Conservation (phyloP, 2,113 vertebrate species). For the Columbina picui region DNA sequence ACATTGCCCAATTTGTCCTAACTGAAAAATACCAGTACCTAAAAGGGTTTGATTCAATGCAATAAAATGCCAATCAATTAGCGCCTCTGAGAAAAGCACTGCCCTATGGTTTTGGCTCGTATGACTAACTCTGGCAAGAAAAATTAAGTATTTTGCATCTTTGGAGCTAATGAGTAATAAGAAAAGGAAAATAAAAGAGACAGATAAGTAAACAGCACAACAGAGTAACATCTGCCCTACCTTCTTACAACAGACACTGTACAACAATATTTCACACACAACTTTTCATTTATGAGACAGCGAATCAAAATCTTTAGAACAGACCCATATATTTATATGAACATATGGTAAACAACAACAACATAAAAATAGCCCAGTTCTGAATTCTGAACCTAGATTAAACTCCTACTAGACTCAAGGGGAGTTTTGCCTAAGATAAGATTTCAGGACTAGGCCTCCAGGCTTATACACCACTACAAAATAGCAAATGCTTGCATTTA, state of each 20-base stretch:
- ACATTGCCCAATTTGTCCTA: background rate
- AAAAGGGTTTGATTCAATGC: background rate
- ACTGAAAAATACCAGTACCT: background rate
- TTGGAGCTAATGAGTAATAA: background rate
- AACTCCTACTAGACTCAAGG: conserved; percentile 23
- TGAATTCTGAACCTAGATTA: conserved; percentile 61
- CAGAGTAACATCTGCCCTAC: background rate
- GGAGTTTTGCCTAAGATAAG: conserved; percentile 59
- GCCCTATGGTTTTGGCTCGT: background rate
- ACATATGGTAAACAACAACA: conserved; percentile 24
- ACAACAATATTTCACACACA: conserved; percentile 6
- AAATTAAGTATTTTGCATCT: background rate
- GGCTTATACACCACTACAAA: conserved; percentile 5
- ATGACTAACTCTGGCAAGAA: background rate
- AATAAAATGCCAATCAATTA: background rate
- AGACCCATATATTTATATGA: conserved; percentile 23
- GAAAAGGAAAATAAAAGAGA: conserved; percentile 10
- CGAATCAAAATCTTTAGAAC: conserved; percentile 26
- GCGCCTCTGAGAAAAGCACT: background rate
- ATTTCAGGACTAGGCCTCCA: conserved; percentile 65
- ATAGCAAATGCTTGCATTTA: conserved; percentile 20
- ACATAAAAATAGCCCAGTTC: conserved; percentile 53
- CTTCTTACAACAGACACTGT: background rate
- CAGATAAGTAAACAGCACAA: conserved; percentile 28
- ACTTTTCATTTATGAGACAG: conserved; percentile 28